Percentiles rank a stretch among this genome's conserved stretches.
phyloP scores from a whole-genome alignment of 2,888 invertebrate genomes.

The Oxyscelio sp. region DNA sequence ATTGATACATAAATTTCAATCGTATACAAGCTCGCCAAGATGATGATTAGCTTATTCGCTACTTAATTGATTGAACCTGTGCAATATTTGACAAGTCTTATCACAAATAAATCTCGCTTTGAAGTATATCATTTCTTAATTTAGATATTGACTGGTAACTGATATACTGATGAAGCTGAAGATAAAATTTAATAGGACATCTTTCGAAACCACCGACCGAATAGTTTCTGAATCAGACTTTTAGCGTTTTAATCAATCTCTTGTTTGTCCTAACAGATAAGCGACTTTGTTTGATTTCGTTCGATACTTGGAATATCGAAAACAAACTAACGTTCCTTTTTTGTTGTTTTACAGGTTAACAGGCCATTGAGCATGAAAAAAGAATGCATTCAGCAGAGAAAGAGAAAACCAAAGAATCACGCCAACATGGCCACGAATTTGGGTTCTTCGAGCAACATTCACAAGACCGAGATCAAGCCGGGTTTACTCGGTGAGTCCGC shows the following conservation, averaged over 20 bases:
- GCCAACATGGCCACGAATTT: conserved; percentile 81
- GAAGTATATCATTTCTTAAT: conserved; percentile 60
- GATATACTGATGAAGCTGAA: conserved; percentile 37
- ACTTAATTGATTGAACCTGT: conserved; percentile 30
- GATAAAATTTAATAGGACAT: conserved; percentile 69
- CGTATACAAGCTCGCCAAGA: not conserved
- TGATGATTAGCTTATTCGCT: conserved; percentile 11
- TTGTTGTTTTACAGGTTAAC: conserved; percentile 91
- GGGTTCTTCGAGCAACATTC: conserved; percentile 84
- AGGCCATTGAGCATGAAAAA: conserved; percentile 99
- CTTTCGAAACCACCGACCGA: conserved; percentile 60
- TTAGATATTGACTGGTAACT: conserved; percentile 55
- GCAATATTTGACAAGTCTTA: conserved; percentile 43
- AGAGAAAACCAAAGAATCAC: conserved; percentile 95
- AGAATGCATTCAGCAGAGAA: conserved; percentile 99
- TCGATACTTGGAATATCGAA: conserved; percentile 33
- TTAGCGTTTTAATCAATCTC: conserved; percentile 63
- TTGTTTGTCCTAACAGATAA: conserved; percentile 60
- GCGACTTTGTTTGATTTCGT: conserved; percentile 54
- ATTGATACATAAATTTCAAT: not conserved
- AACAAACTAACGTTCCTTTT: conserved; percentile 10
- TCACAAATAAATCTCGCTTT: conserved; percentile 50
- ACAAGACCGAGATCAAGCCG: conserved; percentile 87
- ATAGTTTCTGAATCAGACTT: conserved; percentile 60
- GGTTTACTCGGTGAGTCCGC: conserved; percentile 87